Base-by-base conservation (phyloP, 2,113 vertebrate species). In the Ochotona princeps region DNA sequence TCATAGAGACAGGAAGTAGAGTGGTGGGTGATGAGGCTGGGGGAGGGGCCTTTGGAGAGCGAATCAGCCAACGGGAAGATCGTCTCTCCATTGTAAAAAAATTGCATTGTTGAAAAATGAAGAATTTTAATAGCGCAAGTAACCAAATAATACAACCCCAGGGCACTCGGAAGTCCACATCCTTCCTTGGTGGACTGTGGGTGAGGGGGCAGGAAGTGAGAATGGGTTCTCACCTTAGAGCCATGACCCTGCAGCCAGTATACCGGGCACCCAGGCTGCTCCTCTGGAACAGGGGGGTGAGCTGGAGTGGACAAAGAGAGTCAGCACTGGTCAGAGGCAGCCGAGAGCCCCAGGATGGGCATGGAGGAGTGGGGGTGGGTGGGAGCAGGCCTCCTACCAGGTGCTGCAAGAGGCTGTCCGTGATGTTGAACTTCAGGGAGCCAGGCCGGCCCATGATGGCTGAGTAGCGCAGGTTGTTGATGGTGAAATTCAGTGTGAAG, bases 381-480 rank as follows among this genome's bases (percentile, higher is more conserved):
- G 26, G 12, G 23, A 8, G 2, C 7, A 5, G 57, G n/a, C 23
- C 73, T 69, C 98, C 98, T 91, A 98, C 98, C 0, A 98, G 96
- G 78, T 96, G 73, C 35, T 65, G 89, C 95, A 98, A 93, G 65
- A 96, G 84, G 28, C 72, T 96, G 65, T 97, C 74, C 0, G 97
- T 93, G 5, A 97, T 97, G 10, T 12, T 97, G 96, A 98, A 98
- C 94, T 95, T 97, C 20, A 57, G 84, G 20, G 98, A 98, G 17
- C 85, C 84, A 0, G 93, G 92, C 7, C 2, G 90, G 54, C 90
- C 91, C 91, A 98, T 97, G 80, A 98, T 97, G 0, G 89, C 11
- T 0, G 94, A 96, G 44, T 96, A 97, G 32, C 81, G 95, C 44
- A 98, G 90, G 92, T 96, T 97, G 91, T 78, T 30, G 60, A 97